Percentiles rank a stretch among this genome's conserved stretches.
These are phyloP conservation scores for Emydocephalus ijimae DNA, from an alignment of 2,113 vertebrate genomes.

Conservation along the genomic window DNA sequence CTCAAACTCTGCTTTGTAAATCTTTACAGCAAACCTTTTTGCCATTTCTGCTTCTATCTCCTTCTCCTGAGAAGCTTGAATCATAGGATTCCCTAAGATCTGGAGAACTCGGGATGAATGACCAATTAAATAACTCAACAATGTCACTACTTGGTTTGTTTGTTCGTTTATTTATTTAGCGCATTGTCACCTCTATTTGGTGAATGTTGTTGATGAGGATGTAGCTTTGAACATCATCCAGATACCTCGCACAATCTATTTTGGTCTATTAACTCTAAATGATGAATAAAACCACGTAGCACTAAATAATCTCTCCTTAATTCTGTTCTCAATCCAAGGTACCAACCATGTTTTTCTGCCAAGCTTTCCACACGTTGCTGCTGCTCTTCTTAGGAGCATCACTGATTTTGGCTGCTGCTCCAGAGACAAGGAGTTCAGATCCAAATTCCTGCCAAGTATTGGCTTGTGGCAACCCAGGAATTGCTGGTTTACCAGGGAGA, in stretches of 20 bases:
- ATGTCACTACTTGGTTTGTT: background rate
- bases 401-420: background rate
- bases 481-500: conserved; percentile 21
- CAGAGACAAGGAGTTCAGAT: conserved; percentile 10
- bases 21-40: background rate
- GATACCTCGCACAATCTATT: background rate
- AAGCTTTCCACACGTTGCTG: background rate
- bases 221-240: background rate
- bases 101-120: background rate
- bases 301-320: background rate
- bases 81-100: background rate
- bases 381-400: conserved; percentile 11
- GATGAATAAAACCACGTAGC: background rate
- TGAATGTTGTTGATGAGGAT: background rate
- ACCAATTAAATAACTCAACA: background rate
- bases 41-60: background rate
- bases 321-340: background rate
- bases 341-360: background rate
- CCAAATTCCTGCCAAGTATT: conserved; percentile 14
- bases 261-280: background rate
- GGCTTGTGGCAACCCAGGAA: conserved; percentile 15
- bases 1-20: background rate
- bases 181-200: background rate
- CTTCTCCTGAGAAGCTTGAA: background rate
- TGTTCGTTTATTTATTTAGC: background rate